Base-by-base conservation (phyloP, 2,888 invertebrate genomes). In the Dusona sp. region DNA sequence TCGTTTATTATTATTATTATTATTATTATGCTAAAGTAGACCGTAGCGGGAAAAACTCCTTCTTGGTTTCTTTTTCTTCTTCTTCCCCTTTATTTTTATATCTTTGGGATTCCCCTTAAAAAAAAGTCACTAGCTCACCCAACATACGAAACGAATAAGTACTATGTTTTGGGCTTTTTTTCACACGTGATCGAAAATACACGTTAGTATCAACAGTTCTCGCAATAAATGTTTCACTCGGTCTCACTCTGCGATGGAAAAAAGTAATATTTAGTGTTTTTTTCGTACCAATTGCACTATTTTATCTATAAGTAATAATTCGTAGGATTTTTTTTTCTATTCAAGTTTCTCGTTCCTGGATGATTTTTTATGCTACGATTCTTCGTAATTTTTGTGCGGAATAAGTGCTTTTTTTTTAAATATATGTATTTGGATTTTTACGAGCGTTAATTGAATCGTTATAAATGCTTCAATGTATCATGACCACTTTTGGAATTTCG, bases 371-470 rank as follows among this genome's bases (percentile, higher is more conserved):
- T 70, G 0, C 48, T 48, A 29, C 48, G 70, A 74, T 70, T 61
- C 64, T 78, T 79, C 64, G 74, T 83, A 48, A 42, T 74, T 67
- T 87, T 87, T 87, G 87, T 87, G 87, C 87, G 84, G 64, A 75
- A 86, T 72, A 72, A 75, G 81, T 86, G 84, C 79, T 78, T 86
- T 80, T 86, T 80, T 68, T 80, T 29, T 19, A 29, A n/a, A 78
- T 61, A 61, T 61, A 13, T 61, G 25, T 4, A 61, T 61, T 29
- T 29, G 29, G 29, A 29, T 61, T 65, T 33, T 51, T n/a, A 36
- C 51, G 36, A n/a, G 51, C 51, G 29, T 61, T 16, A 61, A 6
- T 57, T 29, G 61, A 61, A 61, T 29, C 25, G 9, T 22, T 54
- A 48, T 48, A 54, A 61, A 61, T 61, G 29, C 61, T 29, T 25